Base-by-base conservation (phyloP, 1,140 invertebrate species). In the Trichonephila inaurata region DNA sequence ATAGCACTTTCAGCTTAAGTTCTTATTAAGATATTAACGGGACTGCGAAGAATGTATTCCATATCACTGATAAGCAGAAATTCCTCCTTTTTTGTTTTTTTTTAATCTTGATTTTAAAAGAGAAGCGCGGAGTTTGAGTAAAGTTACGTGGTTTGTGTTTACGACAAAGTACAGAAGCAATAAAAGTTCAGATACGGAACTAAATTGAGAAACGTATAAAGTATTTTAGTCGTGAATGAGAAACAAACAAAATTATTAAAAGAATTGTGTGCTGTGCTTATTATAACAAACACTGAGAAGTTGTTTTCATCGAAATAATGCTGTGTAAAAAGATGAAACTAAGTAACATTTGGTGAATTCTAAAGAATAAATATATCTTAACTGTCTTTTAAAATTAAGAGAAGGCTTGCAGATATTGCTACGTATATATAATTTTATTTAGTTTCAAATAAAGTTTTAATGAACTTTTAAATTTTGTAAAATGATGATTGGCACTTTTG, bases 21-120 rank as follows among this genome's bases (percentile, higher is more conserved):
- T 91, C 89, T 91, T 82, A 91, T 85, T 85, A 92, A 92, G 90
- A 92, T 92, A 92, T 92, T 92, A 92, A 92, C 90, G 60, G 24
- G n/a, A 82, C 21, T 33, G 40, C 40, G 40, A 64, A 64, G 86
- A 88, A 88, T 88, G 62, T 18, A 64, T 64, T 88, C 62, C 51
- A 21, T 44, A 88, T 19, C 24, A 64, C 88, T 44, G 89, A 91
- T 91, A 91, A 91, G 66, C 69, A 72, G 2, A 62, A 82, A 28
- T 21, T 64, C 8, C 4, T 10, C n/a, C 33, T 82, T 91, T 33
- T 62, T 91, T n/a, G n/a, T n/a, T 62, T 61, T 61, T 51, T 61
- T 82, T 21, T 81, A 66, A 72, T 89, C 66, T 44, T n/a, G 82
- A 83, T 83, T 83, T 83, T 83, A 83, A 83, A 40, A 60, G 44